These are phyloP conservation scores for Ahaetulla prasina DNA, from an alignment of 2,113 vertebrate genomes.

Conservation along the genomic window DNA sequence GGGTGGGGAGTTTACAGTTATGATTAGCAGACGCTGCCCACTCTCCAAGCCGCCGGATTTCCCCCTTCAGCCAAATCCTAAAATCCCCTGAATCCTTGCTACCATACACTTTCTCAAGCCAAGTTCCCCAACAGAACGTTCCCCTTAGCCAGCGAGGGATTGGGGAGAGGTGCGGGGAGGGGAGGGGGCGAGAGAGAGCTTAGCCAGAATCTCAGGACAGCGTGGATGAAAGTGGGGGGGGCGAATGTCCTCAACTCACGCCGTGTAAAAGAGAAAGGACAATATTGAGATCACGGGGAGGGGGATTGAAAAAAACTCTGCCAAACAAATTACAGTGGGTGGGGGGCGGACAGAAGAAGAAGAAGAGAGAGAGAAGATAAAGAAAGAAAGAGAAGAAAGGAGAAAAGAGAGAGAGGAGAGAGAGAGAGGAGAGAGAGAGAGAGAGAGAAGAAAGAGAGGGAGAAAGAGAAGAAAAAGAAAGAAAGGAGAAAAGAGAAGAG, in stretches of 20 bases:
- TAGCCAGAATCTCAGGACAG: neutral
- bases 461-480: too few relatives aligned
- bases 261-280: neutral
- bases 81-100: neutral
- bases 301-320: neutral
- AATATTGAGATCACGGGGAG: neutral
- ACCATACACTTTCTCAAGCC: neutral
- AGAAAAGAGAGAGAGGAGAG: too few relatives aligned
- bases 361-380: too few relatives aligned
- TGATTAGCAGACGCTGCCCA: neutral
- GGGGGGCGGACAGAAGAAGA: fast-evolving
- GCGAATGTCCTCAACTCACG: neutral
- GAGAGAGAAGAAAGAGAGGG: too few relatives aligned
- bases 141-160: neutral
- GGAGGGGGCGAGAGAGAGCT: neutral
- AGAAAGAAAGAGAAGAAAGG: too few relatives aligned
- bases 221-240: neutral
- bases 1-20: neutral
- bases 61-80: neutral
- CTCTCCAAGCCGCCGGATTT: neutral
- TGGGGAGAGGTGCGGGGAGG: too few relatives aligned
- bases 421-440: too few relatives aligned
- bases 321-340: neutral
- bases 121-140: neutral
- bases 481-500: too few relatives aligned